Evolutionary conservation across 2,113 vertebrate genomes (phyloP).

Genomic region (Cynoglossus semilaevis): DNA sequence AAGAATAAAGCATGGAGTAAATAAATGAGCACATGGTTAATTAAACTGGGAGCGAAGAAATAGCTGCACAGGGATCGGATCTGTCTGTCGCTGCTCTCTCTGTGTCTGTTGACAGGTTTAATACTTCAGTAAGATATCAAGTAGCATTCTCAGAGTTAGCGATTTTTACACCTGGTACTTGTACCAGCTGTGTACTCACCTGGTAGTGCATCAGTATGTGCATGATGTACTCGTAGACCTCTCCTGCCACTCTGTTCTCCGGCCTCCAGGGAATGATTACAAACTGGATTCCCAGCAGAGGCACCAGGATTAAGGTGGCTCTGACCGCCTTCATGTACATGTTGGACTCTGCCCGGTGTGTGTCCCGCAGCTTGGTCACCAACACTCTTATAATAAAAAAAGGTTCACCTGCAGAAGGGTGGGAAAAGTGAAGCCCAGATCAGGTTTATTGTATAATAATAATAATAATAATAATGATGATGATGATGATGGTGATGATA

Average conservation of each 20-base stretch:
- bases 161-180: too few species aligned
- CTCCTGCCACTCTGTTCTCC: conserved; percentile 87
- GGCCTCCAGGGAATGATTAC: conserved; percentile 96
- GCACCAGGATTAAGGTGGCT: conserved; percentile 93
- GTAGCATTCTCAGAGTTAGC: too few species aligned
- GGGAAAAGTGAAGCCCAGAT: background rate
- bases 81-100: too few species aligned
- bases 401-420: conserved; percentile 86
- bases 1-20: too few species aligned
- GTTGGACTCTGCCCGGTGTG: conserved; percentile 88
- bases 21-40: too few species aligned
- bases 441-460: too few species aligned
- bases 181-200: conserved; percentile 70
- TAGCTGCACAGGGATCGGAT: too few species aligned
- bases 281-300: conserved; percentile 94
- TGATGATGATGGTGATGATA: too few species aligned
- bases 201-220: conserved; percentile 97
- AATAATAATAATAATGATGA: too few species aligned
- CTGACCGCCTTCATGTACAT: conserved; percentile 99
- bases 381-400: conserved; percentile 97
- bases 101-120: too few species aligned
- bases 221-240: conserved; percentile 95
- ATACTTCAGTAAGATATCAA: too few species aligned
- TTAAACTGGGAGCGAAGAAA: too few species aligned
- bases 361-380: conserved; percentile 90